These are phyloP conservation scores for Trissolcus japonicus DNA, from an alignment of 2,888 invertebrate genomes.

Conservation along the genomic window DNA sequence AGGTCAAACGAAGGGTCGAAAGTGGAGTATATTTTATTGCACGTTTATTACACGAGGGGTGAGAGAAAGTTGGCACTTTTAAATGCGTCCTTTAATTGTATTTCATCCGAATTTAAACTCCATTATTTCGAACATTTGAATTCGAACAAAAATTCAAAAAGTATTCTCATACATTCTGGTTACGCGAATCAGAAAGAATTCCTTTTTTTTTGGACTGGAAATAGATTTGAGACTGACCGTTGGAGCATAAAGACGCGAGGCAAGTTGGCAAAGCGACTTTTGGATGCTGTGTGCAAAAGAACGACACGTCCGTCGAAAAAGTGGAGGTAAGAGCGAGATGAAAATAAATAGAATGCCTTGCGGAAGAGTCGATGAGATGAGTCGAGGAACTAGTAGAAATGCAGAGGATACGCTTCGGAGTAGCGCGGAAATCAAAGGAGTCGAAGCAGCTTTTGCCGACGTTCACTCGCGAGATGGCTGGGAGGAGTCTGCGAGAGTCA, in stretches of 20 bases:
- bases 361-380: conserved; percentile 32
- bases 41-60: conserved; percentile 30
- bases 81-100: too few relatives aligned
- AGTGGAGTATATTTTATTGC: conserved; percentile 48
- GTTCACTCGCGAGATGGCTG: conserved; percentile 54
- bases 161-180: conserved; percentile 18
- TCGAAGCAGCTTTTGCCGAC: conserved; percentile 68
- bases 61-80: too few relatives aligned
- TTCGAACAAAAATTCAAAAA: too few relatives aligned
- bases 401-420: conserved; percentile 56
- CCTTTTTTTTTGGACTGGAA: conserved; percentile 8
- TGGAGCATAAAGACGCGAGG: conserved; percentile 59
- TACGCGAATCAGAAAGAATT: conserved; percentile 32
- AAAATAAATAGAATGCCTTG: conserved; percentile 28
- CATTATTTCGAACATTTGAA: too few relatives aligned
- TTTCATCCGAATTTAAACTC: conserved; percentile 2
- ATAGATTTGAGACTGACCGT: conserved; percentile 52
- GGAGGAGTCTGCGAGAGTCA: conserved; percentile 34
- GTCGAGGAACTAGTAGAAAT: conserved; percentile 49
- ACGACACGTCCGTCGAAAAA: conserved; percentile 10
- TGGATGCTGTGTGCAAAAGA: conserved; percentile 58
- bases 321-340: conserved; percentile 30
- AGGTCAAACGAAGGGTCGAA: conserved; percentile 51
- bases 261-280: conserved; percentile 67
- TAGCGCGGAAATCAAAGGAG: conserved; percentile 71